Conservation (phyloP, 2,888 invertebrate genomes). For the Plagodis dolabraria region DNA sequence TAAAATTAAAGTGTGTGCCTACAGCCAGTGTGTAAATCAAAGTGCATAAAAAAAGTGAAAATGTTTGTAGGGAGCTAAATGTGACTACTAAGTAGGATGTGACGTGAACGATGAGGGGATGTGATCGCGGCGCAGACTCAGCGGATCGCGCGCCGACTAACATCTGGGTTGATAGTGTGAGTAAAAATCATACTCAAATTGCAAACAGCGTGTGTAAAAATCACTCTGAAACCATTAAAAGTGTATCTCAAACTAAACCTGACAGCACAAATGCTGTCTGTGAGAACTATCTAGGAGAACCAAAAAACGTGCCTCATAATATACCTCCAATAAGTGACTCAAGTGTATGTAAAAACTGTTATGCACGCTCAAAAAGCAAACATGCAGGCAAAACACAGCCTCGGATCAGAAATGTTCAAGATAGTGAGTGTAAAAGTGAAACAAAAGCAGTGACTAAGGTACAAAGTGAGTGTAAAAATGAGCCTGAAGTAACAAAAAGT, state of each 20-base stretch:
- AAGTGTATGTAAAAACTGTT: too few species aligned
- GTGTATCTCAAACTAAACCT: too few species aligned
- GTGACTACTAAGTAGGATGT: slow-evolving; percentile 39
- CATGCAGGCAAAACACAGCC: too few species aligned
- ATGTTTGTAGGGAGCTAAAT: background rate
- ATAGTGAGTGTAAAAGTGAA: background rate
- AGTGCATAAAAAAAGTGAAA: background rate
- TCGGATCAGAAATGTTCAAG: too few species aligned
- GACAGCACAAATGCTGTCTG: background rate
- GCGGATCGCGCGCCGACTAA: slow-evolving; percentile 35
- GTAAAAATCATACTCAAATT: background rate
- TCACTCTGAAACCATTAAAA: too few species aligned
- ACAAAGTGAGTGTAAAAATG: background rate
- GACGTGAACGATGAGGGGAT: slow-evolving; percentile 79
- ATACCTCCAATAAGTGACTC: too few species aligned
- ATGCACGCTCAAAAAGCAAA: too few species aligned
- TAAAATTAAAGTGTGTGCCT: too few species aligned
- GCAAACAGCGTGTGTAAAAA: background rate
- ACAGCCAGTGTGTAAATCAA: too few species aligned
- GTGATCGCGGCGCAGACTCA: slow-evolving; percentile 67
- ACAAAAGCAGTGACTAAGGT: background rate
- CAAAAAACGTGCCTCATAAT: too few species aligned
- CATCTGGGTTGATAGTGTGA: background rate
- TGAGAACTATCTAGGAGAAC: background rate
- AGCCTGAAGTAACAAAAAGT: background rate